Conservation (phyloP, 2,113 vertebrate genomes). For the Alethe castanea region DNA sequence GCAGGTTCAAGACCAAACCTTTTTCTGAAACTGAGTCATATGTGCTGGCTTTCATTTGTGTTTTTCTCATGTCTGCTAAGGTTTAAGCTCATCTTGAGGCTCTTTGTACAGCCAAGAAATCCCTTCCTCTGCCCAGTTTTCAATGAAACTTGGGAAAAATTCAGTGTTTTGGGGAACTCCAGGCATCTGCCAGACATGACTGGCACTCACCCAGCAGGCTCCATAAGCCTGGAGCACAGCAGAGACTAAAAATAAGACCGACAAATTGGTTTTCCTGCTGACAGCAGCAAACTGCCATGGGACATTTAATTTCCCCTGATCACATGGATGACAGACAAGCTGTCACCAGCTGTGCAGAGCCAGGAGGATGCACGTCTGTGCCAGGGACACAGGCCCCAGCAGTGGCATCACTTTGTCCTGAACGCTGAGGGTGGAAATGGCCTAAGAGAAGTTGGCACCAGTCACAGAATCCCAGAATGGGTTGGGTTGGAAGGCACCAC, state of each 20-base stretch:
- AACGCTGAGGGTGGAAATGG: accelerated
- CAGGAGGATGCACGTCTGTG: background rate
- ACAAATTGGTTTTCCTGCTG: background rate
- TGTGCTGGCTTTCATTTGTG: background rate
- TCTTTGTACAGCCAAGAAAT: background rate
- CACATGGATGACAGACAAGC: background rate
- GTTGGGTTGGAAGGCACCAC: background rate
- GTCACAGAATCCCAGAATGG: background rate
- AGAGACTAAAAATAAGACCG: background rate
- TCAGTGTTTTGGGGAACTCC: background rate
- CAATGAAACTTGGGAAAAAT: background rate
- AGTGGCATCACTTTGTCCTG: background rate
- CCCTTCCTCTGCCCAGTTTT: background rate
- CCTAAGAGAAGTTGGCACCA: background rate
- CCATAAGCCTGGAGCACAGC: background rate
- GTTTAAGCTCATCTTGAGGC: background rate
- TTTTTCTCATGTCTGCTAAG: background rate
- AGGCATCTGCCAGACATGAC: background rate
- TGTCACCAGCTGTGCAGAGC: background rate
- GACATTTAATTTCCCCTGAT: background rate
- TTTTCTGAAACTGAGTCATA: background rate
- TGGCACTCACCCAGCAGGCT: background rate
- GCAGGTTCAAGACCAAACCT: background rate
- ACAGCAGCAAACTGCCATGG: background rate
- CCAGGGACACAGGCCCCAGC: background rate